Conservation (phyloP, 2,797 vertebrate species). For the Xyrichtys novacula region DNA sequence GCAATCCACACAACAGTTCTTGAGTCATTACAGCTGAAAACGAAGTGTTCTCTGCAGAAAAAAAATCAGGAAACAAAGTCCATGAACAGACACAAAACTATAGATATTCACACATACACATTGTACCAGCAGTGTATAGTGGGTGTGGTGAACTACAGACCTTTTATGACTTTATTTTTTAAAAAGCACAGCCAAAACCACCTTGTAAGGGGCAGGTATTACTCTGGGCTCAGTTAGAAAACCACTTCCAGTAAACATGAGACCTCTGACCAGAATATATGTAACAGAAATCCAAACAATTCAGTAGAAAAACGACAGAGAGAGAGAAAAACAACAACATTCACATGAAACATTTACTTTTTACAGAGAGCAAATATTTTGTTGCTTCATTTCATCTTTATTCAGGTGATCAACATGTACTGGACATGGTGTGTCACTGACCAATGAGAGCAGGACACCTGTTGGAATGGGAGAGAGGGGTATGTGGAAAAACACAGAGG, state of each 20-base stretch:
- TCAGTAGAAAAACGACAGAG: neutral
- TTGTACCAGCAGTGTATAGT: too few species aligned
- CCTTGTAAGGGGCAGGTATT: neutral
- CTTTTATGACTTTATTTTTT: too few species aligned
- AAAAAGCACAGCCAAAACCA: neutral
- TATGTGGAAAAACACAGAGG: neutral
- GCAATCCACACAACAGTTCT: neutral
- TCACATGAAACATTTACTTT: neutral
- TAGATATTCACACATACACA: neutral
- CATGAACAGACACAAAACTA: too few species aligned
- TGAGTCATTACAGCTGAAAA: neutral
- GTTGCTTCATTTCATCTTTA: neutral
- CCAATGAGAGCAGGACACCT: constrained; percentile 38
- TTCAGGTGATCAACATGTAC: neutral
- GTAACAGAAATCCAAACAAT: neutral
- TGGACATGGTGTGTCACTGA: neutral
- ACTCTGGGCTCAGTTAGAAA: constrained; percentile 2
- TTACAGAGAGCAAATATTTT: neutral
- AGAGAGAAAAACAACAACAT: neutral
- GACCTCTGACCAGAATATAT: neutral
- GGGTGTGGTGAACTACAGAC: neutral
- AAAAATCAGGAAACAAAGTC: too few species aligned
- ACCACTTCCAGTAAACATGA: neutral
- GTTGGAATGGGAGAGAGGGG: constrained; percentile 16
- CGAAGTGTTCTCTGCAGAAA: too few species aligned